These are phyloP conservation scores for Theretra japonica DNA, from an alignment of 2,888 invertebrate genomes.

Conservation along the genomic window DNA sequence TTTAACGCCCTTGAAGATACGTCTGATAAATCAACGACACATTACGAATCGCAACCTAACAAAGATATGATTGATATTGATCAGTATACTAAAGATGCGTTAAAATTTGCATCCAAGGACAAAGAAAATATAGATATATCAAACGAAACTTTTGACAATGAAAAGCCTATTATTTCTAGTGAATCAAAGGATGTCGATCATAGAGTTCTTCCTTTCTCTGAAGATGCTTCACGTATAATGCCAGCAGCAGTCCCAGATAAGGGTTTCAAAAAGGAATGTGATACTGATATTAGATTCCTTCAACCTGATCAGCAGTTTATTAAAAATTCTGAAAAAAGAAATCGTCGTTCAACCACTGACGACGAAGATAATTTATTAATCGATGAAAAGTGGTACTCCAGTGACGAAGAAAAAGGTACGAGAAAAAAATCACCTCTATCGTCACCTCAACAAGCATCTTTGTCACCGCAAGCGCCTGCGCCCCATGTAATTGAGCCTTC, in stretches of 20 bases:
- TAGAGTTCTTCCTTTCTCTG: slow-evolving; percentile 75
- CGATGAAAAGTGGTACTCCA: slow-evolving; percentile 91
- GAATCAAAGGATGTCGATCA: slow-evolving; percentile 81
- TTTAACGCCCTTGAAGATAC: slow-evolving; percentile 53
- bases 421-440: slow-evolving; percentile 71
- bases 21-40: slow-evolving; percentile 44
- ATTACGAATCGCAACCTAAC: slow-evolving; percentile 57
- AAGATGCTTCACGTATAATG: slow-evolving; percentile 58
- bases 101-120: slow-evolving; percentile 79
- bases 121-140: slow-evolving; percentile 78
- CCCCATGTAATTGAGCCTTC: slow-evolving; percentile 83
- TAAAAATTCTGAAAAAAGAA: slow-evolving; percentile 75
- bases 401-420: slow-evolving; percentile 88
- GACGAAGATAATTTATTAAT: slow-evolving; percentile 85
- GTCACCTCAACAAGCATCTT: slow-evolving; percentile 63
- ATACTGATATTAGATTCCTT: slow-evolving; percentile 78
- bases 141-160: slow-evolving; percentile 68
- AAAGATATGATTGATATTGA: slow-evolving; percentile 82
- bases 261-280: slow-evolving; percentile 61
- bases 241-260: slow-evolving; percentile 52
- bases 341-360: slow-evolving; percentile 81
- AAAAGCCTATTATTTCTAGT: slow-evolving; percentile 56
- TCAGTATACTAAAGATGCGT: slow-evolving; percentile 82
- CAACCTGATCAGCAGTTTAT: slow-evolving; percentile 74
- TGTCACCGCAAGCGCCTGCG: slow-evolving; percentile 64